Evolutionary conservation across 2,797 vertebrate genomes (phyloP).

Genomic region (Odontamblyopus lacepedii): DNA sequence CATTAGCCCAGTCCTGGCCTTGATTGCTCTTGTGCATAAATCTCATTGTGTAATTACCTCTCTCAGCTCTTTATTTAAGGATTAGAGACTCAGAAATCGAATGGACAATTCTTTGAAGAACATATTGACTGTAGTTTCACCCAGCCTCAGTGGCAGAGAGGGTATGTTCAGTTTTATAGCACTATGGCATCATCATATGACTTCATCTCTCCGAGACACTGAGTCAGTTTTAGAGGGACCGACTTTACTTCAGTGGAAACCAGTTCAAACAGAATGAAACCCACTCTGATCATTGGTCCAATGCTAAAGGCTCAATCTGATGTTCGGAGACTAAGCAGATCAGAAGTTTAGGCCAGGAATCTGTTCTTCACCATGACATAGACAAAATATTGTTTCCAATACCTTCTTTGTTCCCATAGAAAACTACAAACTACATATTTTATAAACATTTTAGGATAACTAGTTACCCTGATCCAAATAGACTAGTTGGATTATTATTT

Average conservation of each 20-base stretch:
- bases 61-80: conserved; percentile 49
- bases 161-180: conserved; percentile 46
- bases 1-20: conserved; percentile 60
- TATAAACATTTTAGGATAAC: background rate
- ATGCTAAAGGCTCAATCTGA: conserved; percentile 42
- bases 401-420: background rate
- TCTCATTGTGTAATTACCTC: conserved; percentile 60
- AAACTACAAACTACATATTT: background rate
- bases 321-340: conserved; percentile 23
- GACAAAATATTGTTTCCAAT: conserved; percentile 28
- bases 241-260: conserved; percentile 61
- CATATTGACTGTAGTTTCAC: conserved; percentile 23
- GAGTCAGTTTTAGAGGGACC: conserved; percentile 49
- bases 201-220: conserved; percentile 65
- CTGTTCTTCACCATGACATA: conserved; percentile 43
- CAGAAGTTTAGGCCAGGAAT: conserved; percentile 38
- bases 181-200: conserved; percentile 59
- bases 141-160: conserved; percentile 27
- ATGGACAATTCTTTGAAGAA: conserved; percentile 27
- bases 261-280: conserved; percentile 58
- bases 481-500: background rate
- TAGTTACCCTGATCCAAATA: background rate
- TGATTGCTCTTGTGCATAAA: conserved; percentile 63
- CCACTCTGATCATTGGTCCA: conserved; percentile 37
- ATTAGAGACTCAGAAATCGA: conserved; percentile 38